Evolutionary conservation across 2,888 invertebrate species (phyloP).

Genomic region (Lomographa bimaculata): DNA sequence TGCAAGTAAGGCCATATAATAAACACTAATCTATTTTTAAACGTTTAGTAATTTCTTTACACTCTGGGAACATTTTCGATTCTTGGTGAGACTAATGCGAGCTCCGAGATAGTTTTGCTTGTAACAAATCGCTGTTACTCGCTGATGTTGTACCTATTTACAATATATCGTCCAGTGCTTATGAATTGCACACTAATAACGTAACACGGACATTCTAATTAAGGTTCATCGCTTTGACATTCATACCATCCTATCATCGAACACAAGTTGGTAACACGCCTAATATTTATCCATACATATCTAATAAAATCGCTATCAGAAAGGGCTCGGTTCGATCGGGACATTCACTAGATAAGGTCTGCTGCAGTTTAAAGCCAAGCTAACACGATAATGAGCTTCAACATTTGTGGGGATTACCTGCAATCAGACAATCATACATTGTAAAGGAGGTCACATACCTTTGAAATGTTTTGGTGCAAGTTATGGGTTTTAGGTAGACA

Average conservation of each 20-base stretch:
- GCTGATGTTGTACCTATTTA: constrained; percentile 51
- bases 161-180: constrained; percentile 60
- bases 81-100: constrained; percentile 79
- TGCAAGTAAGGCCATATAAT: constrained; percentile 83
- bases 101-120: constrained; percentile 73
- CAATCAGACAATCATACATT: constrained; percentile 39
- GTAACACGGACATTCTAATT: constrained; percentile 81
- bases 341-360: constrained; percentile 73
- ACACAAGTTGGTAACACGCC: constrained; percentile 72
- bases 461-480: constrained; percentile 78
- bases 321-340: constrained; percentile 71
- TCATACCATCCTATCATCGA: constrained; percentile 79
- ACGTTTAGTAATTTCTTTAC: constrained; percentile 82
- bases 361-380: constrained; percentile 65
- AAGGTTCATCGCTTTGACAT: constrained; percentile 84
- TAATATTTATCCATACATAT: constrained; percentile 68
- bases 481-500: constrained; percentile 81
- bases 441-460: constrained; percentile 55
- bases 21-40: constrained; percentile 84
- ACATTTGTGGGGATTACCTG: constrained; percentile 56
- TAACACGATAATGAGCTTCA: constrained; percentile 74
- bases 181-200: constrained; percentile 80
- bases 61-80: constrained; percentile 77
- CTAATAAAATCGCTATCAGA: constrained; percentile 79
- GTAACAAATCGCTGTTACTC: constrained; percentile 70